Evolutionary conservation across 1,140 invertebrate genomes (phyloP).

Genomic region (Condylostylus longicornis): DNA sequence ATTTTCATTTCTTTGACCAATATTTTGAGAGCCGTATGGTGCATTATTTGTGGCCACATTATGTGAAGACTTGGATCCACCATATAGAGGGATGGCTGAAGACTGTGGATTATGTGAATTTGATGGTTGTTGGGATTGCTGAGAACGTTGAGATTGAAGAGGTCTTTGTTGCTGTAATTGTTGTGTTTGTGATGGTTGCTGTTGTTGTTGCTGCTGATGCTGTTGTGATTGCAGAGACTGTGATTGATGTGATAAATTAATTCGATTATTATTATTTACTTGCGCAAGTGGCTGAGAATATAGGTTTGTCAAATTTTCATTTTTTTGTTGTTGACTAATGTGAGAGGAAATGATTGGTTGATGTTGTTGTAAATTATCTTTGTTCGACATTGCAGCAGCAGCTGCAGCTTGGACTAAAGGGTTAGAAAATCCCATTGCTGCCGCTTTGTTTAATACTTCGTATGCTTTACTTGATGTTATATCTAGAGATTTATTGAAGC

Average conservation of each 20-base stretch:
- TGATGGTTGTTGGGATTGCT: conserved; percentile 7
- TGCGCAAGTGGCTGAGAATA: no score
- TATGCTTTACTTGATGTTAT: conserved; percentile 29
- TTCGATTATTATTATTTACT: conserved; percentile 14
- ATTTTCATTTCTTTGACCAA: no score
- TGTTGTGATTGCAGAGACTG: conserved; percentile 8
- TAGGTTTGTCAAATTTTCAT: conserved; percentile 6
- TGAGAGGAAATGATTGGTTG: no score
- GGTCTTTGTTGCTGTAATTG: conserved; percentile 5
- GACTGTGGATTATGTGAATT: not conserved
- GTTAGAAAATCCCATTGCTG: conserved; percentile 27
- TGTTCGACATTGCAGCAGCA: conserved; percentile 8
- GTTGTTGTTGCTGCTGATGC: conserved; percentile 5
- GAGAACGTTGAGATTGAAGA: conserved; percentile 4
- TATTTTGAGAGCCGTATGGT: no score
- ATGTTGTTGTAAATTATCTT: conserved; percentile 2
- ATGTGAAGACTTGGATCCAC: no score
- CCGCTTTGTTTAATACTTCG: conserved; percentile 30
- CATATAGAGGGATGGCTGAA: no score
- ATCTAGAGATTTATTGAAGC: conserved; percentile 7
- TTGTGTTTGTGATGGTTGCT: conserved; percentile 3
- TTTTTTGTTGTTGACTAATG: not conserved
- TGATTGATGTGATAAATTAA: conserved; percentile 1
- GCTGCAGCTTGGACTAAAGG: conserved; percentile 2
- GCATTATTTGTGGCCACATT: no score